Conservation (phyloP, 2,113 vertebrate genomes). For the Ailuropoda melanoleuca region DNA sequence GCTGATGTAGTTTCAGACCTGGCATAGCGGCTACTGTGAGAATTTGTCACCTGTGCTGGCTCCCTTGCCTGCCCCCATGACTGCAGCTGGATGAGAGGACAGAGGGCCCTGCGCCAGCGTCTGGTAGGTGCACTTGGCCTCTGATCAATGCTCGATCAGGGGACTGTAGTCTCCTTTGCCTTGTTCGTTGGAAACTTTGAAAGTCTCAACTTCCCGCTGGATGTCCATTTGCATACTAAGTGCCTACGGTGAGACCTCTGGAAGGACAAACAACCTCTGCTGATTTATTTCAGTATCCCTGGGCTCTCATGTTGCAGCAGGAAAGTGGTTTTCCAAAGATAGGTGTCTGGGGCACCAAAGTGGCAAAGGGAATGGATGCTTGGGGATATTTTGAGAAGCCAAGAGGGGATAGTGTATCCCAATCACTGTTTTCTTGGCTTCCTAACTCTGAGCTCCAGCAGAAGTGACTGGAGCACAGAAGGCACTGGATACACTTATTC, state of each 20-base stretch:
- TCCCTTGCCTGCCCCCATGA: neutral
- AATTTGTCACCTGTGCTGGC: neutral
- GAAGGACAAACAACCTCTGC: neutral
- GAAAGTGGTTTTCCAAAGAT: conserved; percentile 47
- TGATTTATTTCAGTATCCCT: conserved; percentile 49
- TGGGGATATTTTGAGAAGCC: neutral
- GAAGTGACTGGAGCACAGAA: neutral
- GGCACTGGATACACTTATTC: neutral
- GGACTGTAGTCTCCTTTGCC: conserved; percentile 64
- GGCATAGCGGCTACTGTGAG: neutral
- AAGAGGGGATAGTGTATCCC: neutral
- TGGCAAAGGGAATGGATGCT: neutral
- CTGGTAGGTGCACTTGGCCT: neutral
- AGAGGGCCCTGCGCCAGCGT: neutral
- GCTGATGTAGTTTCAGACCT: neutral
- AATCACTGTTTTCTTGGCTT: neutral
- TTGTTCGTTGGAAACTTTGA: conserved; percentile 75
- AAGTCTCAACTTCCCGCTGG: conserved; percentile 75
- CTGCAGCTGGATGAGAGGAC: neutral
- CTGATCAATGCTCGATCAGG: conserved; percentile 49
- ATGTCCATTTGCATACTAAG: conserved; percentile 68
- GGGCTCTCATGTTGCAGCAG: neutral
- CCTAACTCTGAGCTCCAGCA: neutral
- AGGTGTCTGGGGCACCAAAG: neutral
- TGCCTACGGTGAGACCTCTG: conserved; percentile 54